Evolutionary conservation across 2,113 vertebrate species (phyloP).

Genomic region (Mastomys coucha): DNA sequence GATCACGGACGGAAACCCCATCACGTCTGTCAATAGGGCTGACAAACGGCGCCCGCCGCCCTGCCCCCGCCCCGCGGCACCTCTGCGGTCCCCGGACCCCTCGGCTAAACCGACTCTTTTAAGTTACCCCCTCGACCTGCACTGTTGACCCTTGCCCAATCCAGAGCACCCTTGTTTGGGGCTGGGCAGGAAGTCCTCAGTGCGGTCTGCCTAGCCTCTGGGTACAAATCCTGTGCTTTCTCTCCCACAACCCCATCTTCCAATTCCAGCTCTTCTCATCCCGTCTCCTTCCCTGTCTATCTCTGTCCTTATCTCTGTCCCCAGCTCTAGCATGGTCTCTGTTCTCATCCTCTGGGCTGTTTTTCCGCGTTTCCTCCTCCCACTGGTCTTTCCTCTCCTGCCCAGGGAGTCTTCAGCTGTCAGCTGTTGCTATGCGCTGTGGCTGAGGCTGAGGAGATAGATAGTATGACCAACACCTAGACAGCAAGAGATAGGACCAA

Average conservation of each 20-base stretch:
- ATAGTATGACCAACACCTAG: constrained; percentile 59
- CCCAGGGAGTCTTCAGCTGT: constrained; percentile 65
- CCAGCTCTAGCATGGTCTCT: constrained; percentile 21
- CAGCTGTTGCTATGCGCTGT: constrained; percentile 77
- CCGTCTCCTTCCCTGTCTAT: constrained; percentile 81
- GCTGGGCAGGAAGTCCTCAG: neutral
- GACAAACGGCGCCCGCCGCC: constrained; percentile 70
- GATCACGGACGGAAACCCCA: constrained; percentile 84
- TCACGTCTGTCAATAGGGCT: constrained; percentile 83
- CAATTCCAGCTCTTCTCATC: constrained; percentile 52
- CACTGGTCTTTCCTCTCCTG: constrained; percentile 38
- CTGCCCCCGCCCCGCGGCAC: neutral
- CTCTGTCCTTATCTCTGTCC: constrained; percentile 76
- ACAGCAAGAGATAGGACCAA: constrained; percentile 46
- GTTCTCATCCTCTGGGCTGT: neutral
- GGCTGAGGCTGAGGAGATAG: constrained; percentile 57
- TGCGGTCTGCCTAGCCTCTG: neutral
- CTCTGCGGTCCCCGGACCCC: neutral
- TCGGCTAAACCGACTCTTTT: neutral
- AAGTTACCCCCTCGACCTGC: neutral
- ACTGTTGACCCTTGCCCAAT: neutral
- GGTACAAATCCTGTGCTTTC: neutral
- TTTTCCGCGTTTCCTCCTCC: constrained; percentile 46
- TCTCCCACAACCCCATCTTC: constrained; percentile 58
- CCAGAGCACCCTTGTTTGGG: neutral